Conservation (phyloP, 2,888 invertebrate genomes). For the Drosophila borborema region DNA sequence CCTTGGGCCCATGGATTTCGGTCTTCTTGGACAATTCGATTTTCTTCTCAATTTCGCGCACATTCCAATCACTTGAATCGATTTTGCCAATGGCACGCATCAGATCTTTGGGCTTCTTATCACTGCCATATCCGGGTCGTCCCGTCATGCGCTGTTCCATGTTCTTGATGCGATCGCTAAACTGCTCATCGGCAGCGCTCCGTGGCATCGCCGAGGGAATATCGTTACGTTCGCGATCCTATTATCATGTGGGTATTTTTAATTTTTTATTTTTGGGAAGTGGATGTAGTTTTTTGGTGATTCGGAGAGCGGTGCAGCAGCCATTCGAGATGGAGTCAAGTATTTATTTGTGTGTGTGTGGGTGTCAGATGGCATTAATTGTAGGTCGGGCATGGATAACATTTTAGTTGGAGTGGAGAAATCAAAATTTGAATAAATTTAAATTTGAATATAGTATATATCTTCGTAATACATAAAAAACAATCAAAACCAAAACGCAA, state of each 20-base stretch:
- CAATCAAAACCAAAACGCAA: slow-evolving; percentile 32
- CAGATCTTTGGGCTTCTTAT: slow-evolving; percentile 94
- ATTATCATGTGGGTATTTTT: background rate
- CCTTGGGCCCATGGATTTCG: slow-evolving; percentile 84
- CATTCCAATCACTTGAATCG: slow-evolving; percentile 95
- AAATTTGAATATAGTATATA: slow-evolving; percentile 31
- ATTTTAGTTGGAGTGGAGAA: slow-evolving; percentile 52
- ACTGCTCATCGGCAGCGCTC: slow-evolving; percentile 83
- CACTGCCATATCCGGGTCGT: slow-evolving; percentile 86
- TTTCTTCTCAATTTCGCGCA: slow-evolving; percentile 95
- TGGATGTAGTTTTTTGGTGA: slow-evolving; percentile 21
- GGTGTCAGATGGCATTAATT: slow-evolving; percentile 45
- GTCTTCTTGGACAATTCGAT: slow-evolving; percentile 88
- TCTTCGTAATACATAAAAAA: slow-evolving; percentile 39
- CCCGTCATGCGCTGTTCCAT: slow-evolving; percentile 92
- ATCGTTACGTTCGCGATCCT: slow-evolving; percentile 85
- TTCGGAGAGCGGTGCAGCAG: slow-evolving; percentile 25
- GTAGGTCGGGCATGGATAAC: slow-evolving; percentile 30
- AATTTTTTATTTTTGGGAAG: background rate
- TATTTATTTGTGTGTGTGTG: slow-evolving; percentile 34
- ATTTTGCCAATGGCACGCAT: slow-evolving; percentile 95
- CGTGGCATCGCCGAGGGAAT: slow-evolving; percentile 84
- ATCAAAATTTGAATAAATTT: slow-evolving; percentile 61
- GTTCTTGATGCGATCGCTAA: slow-evolving; percentile 87
- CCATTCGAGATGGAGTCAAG: slow-evolving; percentile 29